Evolutionary conservation across 1,140 invertebrate species (phyloP), one percentile per base, ranked within the genome.

Genomic region (Subanguina moxae): DNA sequence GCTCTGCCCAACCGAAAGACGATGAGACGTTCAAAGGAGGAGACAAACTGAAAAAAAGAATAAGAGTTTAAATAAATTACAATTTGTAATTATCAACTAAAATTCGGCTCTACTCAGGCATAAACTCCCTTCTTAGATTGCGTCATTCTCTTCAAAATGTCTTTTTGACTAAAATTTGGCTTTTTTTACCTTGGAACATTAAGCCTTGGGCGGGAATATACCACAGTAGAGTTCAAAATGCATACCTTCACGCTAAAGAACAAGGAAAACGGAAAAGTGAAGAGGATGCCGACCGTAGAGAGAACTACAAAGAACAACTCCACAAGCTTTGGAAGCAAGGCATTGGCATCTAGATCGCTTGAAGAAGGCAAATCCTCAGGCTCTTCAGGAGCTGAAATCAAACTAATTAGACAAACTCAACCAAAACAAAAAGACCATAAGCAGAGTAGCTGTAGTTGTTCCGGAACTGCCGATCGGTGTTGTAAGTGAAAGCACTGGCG

Each of bases 21-120:
- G 15, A 76, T 71, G 19, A 76, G 25, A 17, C 56, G 23, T 58
- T 76, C 76, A 56, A 52, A 78, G 9, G 64, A 45, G 23, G 38
- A 27, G 5, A 78, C 57, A 43, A 76, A 76, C 72, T 78, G 30
- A 78, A 78, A 59, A 67, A 58, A 42, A 0, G 30, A 78, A 78
- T 25, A 67, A 58, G n/a, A 0, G 13, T 38, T 38, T 38, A 38
- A 5, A 11, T 38, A 38, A 38, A 38, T 38, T 38, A 38, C 3
- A 38, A 5, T 38, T 38, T n/a, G n/a, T n/a, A n/a, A 38, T 11
- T 38, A 38, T 11, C 32, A 38, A 38, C 3, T 5, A 38, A 38
- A 38, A 38, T 11, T 38, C 32, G 32, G n/a, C n/a, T n/a, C n/a
- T n/a, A n/a, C n/a, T n/a, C n/a, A n/a, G n/a, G n/a, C n/a, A n/a